Percentiles rank a stretch among this genome's conserved stretches.
Evolutionary conservation across 30 jellyfish, hydroid and myxozoan species (phyloP).

Genomic region (Aurelia aurita): DNA sequence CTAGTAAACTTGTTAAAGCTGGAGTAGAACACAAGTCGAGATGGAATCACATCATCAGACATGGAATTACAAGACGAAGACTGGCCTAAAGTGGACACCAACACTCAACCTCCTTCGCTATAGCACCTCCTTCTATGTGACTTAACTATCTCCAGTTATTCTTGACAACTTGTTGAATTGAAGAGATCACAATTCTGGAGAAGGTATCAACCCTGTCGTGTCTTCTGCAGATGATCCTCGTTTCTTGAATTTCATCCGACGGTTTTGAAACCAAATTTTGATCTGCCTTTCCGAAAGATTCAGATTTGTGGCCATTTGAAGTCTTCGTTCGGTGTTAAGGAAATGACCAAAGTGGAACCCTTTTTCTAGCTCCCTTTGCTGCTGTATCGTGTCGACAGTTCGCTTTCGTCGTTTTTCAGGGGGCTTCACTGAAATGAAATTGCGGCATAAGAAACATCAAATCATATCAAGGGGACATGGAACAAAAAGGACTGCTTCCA

Average conservation of each 20-base stretch:
- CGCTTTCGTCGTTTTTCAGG: slow-evolving; percentile 83
- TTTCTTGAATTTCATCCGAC: slow-evolving; percentile 89
- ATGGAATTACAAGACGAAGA: too few relatives aligned
- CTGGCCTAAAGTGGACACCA: too few relatives aligned
- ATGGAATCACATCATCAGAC: too few relatives aligned
- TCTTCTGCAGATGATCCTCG: slow-evolving; percentile 60
- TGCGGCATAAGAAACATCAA: too few relatives aligned
- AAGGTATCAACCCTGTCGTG: not conserved
- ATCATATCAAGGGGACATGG: too few relatives aligned
- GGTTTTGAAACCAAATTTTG: slow-evolving; percentile 84
- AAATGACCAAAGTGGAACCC: slow-evolving; percentile 82
- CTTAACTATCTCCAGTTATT: too few relatives aligned
- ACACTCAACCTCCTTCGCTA: too few relatives aligned
- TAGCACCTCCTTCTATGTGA: too few relatives aligned
- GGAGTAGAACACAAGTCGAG: too few relatives aligned
- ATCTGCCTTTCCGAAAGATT: slow-evolving; percentile 81
- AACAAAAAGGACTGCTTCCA: too few relatives aligned
- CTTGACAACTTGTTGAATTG: too few relatives aligned
- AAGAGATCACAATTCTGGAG: not conserved
- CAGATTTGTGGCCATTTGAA: slow-evolving; percentile 64
- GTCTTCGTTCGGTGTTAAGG: slow-evolving; percentile 76
- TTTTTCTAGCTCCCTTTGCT: slow-evolving; percentile 76
- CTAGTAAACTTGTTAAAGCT: too few relatives aligned
- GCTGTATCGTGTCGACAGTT: slow-evolving; percentile 85
- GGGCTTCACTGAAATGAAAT: slow-evolving; percentile 59